Evolutionary conservation across 2,888 invertebrate species (phyloP), one percentile per base, ranked within the genome.

Genomic region (Pyrocoelia pectoralis): DNA sequence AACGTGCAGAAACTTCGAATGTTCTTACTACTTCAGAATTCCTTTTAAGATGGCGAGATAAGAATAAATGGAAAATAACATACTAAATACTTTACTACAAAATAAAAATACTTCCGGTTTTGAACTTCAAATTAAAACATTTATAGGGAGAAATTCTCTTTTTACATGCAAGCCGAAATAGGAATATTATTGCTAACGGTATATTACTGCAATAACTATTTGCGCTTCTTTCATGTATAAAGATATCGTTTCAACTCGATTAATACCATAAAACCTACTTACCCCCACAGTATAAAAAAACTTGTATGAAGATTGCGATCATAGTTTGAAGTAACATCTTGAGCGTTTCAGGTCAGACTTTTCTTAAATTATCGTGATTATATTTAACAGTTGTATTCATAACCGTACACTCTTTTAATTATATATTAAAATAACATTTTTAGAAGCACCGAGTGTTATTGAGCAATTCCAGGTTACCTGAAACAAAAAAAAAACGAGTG

Each of bases 271-370:
- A 18, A 52, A 52, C 41, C 40, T 49, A 73, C 73, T 75, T 68
- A 79, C 78, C 77, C 62, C 76, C 70, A 58, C 69, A 70, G 56
- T 72, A 72, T 9, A 76, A 71, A 46, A 79, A 68, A 54, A 77
- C 60, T 67, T 77, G 78, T 59, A 78, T 70, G 66, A 76, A 61
- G 54, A 73, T 71, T 66, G 72, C 76, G 41, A 72, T 68, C 55
- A 72, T 67, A 15, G 70, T 67, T 66, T 72, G 72, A 48, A 69
- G 68, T 68, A 77, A 72, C 78, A 78, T 78, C 65, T 71, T 76
- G 68, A 13, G 18, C 13, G 40, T 49, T 51, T 66, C 46, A 43
- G 65, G 72, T 72, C 72, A 72, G 64, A 68, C 70, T 55, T 63
- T 69, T 28, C 15, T 46, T 46, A 17, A 15, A 6, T 10, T 15